Conservation (phyloP, 2,797 vertebrate species). For the Helarctos malayanus region DNA sequence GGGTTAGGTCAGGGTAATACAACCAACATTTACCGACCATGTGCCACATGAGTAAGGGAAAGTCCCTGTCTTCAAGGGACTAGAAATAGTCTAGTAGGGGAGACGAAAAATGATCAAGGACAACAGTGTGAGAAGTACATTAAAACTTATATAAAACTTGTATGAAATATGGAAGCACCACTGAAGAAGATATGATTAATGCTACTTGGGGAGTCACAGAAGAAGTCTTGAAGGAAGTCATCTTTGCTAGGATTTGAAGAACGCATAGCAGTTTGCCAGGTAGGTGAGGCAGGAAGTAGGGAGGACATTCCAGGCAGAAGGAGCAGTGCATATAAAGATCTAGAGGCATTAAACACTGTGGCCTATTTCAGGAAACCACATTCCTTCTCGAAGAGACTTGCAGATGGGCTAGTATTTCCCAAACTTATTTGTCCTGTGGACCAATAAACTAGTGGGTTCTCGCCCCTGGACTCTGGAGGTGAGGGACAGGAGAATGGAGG, state of each 20-base stretch:
- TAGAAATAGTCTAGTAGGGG: not conserved
- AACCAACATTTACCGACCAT: not conserved
- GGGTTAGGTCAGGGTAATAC: not conserved
- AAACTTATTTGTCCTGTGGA: not conserved
- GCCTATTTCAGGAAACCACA: not conserved
- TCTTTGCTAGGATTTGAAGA: conserved; percentile 24
- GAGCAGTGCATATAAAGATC: not conserved
- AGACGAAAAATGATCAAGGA: conserved; percentile 2
- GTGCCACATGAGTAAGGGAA: not conserved
- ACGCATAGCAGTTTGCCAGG: not conserved
- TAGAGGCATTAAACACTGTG: not conserved
- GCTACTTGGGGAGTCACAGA: not conserved
- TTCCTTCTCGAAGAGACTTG: conserved; percentile 12
- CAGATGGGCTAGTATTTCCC: conserved; percentile 18
- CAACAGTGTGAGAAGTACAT: not conserved
- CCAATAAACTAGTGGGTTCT: conserved; percentile 9
- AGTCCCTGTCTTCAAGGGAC: not conserved
- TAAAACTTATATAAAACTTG: not conserved
- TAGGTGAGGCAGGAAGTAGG: not conserved
- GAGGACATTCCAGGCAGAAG: not conserved
- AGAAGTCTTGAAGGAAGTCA: conserved; percentile 13
- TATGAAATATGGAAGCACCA: not conserved
- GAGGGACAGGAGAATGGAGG: conserved; percentile 11
- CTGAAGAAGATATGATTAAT: not conserved
- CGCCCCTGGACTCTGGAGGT: not conserved